Conservation (phyloP, 2,797 vertebrate species). For the Platalea minor region DNA sequence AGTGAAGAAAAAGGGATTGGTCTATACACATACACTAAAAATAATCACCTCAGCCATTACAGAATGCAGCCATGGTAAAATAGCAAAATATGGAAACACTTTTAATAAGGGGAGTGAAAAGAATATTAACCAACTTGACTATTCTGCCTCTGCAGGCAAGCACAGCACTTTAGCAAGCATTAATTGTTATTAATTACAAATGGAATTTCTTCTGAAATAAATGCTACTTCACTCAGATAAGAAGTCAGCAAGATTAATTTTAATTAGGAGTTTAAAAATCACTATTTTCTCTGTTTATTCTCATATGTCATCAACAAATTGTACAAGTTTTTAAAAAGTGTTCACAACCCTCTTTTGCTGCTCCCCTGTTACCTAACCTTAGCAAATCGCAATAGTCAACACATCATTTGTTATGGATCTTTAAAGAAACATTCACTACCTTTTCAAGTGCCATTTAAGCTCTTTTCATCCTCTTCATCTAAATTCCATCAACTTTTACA, state of each 20-base stretch:
- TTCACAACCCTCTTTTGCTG: not conserved
- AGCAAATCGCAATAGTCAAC: not conserved
- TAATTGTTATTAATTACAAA: not conserved
- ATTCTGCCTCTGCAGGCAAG: not conserved
- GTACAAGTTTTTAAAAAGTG: not conserved
- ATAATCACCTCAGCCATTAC: not conserved
- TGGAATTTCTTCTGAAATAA: not conserved
- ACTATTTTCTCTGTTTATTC: not conserved
- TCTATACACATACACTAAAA: not conserved
- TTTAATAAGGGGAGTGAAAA: not conserved
- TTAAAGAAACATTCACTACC: not conserved
- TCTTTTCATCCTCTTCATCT: not conserved
- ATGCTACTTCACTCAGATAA: not conserved
- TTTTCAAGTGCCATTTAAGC: slow-evolving; percentile 2
- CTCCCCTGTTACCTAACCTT: not conserved
- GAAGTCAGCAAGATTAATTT: not conserved
- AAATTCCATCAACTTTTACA: slow-evolving; percentile 11
- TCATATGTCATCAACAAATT: not conserved
- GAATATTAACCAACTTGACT: not conserved
- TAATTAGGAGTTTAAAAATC: not conserved
- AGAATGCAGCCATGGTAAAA: not conserved
- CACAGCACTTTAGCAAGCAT: not conserved
- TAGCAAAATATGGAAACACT: not conserved
- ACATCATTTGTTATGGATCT: not conserved
- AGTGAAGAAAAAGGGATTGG: not conserved